Evolutionary conservation across 1,140 invertebrate species (phyloP), one percentile per base, ranked within the genome.

Genomic region (Habropoda laboriosa): DNA sequence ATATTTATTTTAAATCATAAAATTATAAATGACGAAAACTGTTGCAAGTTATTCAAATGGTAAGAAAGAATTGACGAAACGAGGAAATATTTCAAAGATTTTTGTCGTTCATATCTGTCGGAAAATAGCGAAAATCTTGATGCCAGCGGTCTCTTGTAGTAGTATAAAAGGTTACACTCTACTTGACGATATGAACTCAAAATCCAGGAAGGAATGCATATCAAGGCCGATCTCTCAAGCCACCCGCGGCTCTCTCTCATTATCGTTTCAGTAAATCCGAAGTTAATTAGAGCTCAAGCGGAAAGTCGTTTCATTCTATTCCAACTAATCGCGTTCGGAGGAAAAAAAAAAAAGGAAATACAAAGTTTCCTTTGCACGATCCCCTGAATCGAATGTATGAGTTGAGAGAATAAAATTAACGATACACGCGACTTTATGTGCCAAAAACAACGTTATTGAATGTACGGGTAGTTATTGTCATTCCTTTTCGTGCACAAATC

Each of bases 151-250:
- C 49, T 73, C 27, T 35, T 2, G 16, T 7, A 3, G 7, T 21
- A 45, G 27, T 6, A 53, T 38, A 58, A n/a, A 67, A 60, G 79
- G 89, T 92, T 89, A 91, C 90, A 92, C 87, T 92, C 90, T 92
- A 92, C 86, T 92, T 92, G 84, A 47, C 78, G 71, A 89, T 84
- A 85, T 91, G 89, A 89, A 88, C 90, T 91, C 83, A 80, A 91
- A 92, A 91, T 89, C 78, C 84, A 89, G 71, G 75, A 81, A 88
- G 90, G 87, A 86, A 86, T 90, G 91, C 89, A 88, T 91, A 92
- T 91, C 91, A 92, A 92, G 90, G 89, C 72, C 89, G 86, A 91
- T 90, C 88, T 91, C 87, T 87, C 87, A 82, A 57, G 35, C 74
- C 64, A 74, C 71, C 70, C 61, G 70, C 84, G 72, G 84, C 82